phyloP scores from a whole-genome alignment of 2,797 vertebrate genomes.

The Megalops cyprinoides region DNA sequence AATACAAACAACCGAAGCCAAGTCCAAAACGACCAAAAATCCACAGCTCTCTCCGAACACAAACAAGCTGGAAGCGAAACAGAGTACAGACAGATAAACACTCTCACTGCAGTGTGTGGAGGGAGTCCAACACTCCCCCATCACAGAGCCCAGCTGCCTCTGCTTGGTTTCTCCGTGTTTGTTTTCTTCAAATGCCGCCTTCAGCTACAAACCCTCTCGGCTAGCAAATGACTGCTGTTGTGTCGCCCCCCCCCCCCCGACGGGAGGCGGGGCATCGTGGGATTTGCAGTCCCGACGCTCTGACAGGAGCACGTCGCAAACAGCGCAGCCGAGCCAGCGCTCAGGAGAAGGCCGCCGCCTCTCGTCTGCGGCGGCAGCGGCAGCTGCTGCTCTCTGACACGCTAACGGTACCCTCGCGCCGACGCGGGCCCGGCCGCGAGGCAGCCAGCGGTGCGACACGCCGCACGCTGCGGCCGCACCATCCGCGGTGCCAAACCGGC shows the following conservation, averaged over 20 bases:
- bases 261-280: conserved; percentile 34
- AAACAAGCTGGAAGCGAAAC: not conserved
- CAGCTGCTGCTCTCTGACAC: not conserved
- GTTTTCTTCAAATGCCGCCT: conserved; percentile 44
- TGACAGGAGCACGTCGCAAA: not conserved
- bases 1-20: not conserved
- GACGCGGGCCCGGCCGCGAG: not conserved
- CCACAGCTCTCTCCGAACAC: not conserved
- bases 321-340: not conserved
- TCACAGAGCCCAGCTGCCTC: not conserved
- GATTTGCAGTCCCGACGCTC: conserved; percentile 32
- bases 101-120: not conserved
- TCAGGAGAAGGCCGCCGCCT: conserved; percentile 45
- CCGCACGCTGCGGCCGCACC: not conserved
- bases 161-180: conserved; percentile 45
- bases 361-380: not conserved
- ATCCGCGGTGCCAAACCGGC: not conserved
- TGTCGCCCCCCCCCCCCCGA: not conserved
- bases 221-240: not conserved
- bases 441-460: not conserved
- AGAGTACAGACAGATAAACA: conserved; percentile 9
- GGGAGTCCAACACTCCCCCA: not conserved
- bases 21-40: conserved; percentile 2
- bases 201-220: conserved; percentile 44
- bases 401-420: not conserved